Evolutionary conservation across 2,113 vertebrate species (phyloP).

Genomic region (Mus spicilegus): DNA sequence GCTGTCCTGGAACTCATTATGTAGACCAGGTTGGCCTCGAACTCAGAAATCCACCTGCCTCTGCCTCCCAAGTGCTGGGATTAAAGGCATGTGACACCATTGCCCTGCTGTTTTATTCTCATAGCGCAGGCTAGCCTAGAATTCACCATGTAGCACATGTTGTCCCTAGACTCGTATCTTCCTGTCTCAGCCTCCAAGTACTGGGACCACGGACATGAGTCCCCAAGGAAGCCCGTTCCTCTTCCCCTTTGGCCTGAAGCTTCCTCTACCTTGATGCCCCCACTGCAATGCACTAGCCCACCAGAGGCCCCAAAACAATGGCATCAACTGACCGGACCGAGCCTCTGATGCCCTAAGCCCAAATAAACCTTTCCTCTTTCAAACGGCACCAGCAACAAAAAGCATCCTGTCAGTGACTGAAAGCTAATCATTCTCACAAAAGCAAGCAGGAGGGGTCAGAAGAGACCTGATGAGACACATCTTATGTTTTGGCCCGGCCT

Average conservation of each 20-base stretch:
- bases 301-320: background rate
- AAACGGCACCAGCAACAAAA: background rate
- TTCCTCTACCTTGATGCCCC: background rate
- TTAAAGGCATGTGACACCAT: too few relatives aligned
- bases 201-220: background rate
- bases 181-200: background rate
- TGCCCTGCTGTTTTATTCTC: background rate
- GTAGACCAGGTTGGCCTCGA: too few relatives aligned
- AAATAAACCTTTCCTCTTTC: background rate
- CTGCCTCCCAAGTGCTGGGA: too few relatives aligned
- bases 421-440: background rate
- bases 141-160: background rate
- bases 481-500: background rate
- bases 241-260: background rate
- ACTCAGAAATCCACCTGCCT: too few relatives aligned
- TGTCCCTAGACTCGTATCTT: background rate
- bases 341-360: background rate
- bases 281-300: too few relatives aligned
- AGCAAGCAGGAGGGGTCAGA: background rate
- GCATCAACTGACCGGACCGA: background rate
- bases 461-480: fast-evolving
- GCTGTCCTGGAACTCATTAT: too few relatives aligned
- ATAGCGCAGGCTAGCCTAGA: background rate
- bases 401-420: background rate
- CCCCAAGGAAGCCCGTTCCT: background rate